Evolutionary conservation across 2,113 vertebrate species (phyloP).

Genomic region (Sylvilagus bachmani): DNA sequence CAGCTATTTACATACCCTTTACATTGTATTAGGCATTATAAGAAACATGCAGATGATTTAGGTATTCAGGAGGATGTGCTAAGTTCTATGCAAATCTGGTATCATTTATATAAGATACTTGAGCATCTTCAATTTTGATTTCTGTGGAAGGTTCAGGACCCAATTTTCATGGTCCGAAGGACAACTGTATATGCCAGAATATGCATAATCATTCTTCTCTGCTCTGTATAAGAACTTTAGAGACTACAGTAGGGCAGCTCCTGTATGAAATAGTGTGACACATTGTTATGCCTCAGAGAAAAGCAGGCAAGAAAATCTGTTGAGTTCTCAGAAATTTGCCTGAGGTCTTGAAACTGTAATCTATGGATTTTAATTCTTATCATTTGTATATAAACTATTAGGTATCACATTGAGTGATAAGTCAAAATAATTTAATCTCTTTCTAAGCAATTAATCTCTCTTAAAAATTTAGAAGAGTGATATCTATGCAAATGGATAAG

Average conservation of each 20-base stretch:
- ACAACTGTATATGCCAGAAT: background rate
- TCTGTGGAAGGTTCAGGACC: background rate
- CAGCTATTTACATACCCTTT: background rate
- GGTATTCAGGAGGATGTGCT: background rate
- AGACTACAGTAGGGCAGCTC: background rate
- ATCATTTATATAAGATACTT: background rate
- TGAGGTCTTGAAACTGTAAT: background rate
- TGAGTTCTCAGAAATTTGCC: background rate
- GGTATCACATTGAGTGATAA: background rate
- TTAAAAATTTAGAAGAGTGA: background rate
- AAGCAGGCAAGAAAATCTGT: background rate
- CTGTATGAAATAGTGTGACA: background rate
- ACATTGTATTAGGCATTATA: background rate
- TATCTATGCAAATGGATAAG: background rate
- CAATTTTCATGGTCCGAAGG: background rate
- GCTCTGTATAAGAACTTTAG: background rate
- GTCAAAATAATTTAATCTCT: background rate
- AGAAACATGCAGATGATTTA: background rate
- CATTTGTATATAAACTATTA: background rate
- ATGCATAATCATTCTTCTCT: background rate
- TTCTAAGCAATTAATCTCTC: background rate
- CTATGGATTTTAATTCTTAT: background rate
- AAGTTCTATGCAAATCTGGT: background rate
- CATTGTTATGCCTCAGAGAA: background rate
- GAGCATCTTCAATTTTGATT: background rate